Conservation (phyloP, 2,113 vertebrate species). For the Caranx melampygus region DNA sequence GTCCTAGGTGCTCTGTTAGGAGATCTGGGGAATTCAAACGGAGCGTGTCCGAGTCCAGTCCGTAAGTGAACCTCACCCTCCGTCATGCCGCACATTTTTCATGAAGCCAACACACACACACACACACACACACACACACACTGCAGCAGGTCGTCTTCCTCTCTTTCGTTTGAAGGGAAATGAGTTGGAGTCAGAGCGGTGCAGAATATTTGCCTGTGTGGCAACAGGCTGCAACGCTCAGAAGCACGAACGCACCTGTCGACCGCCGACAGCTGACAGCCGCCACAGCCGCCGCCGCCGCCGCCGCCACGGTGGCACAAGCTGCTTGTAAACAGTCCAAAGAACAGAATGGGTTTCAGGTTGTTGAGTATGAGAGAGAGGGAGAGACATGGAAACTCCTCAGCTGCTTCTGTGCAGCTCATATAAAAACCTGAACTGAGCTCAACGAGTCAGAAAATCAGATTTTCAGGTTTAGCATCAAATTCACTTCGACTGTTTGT, state of each 20-base stretch:
- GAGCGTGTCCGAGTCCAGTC: conserved; percentile 95
- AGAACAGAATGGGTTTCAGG: conserved; percentile 59
- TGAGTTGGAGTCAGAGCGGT: conserved; percentile 1
- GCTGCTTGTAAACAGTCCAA: conserved; percentile 75
- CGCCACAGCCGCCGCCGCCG: conserved; percentile 15
- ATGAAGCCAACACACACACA: not conserved
- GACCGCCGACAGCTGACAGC: conserved; percentile 78
- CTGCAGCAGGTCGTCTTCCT: not conserved
- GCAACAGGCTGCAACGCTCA: conserved; percentile 34
- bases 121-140: not conserved
- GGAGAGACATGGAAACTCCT: not conserved
- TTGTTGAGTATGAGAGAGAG: not conserved
- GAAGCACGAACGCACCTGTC: conserved; percentile 70
- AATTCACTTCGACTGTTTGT: too few relatives aligned
- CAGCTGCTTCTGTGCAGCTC: not conserved
- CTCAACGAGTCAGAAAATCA: too few relatives aligned
- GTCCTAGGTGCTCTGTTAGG: conserved; percentile 91
- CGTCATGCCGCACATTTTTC: not conserved
- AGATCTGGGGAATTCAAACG: conserved; percentile 92
- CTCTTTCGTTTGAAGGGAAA: conserved; percentile 1
- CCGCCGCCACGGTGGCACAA: conserved; percentile 19
- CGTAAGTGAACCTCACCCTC: conserved; percentile 84
- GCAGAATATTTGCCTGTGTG: conserved; percentile 23
- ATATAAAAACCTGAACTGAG: too few relatives aligned
- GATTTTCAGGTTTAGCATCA: too few relatives aligned